A percentile compares a stretch with the other conserved stretches of the same genome.
phyloP scores from a whole-genome alignment of 2,888 invertebrate species.

The Entomobrya multifasciata region DNA sequence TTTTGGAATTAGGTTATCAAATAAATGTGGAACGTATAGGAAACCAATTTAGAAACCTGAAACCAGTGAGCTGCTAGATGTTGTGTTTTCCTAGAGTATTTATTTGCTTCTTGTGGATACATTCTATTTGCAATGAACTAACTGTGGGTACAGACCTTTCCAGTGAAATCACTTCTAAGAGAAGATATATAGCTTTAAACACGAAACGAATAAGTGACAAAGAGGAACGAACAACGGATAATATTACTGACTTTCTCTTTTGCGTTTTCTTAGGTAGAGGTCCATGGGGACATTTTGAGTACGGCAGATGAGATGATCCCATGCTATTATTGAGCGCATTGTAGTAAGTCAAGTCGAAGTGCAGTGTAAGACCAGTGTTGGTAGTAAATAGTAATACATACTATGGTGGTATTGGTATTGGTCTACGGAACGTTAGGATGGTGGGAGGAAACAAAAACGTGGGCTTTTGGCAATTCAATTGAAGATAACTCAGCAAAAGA shows the following conservation, averaged over 20 bases:
- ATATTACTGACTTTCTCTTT: not conserved
- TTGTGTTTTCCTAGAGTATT: too few relatives aligned
- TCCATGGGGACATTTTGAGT: constrained; percentile 4
- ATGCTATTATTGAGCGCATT: too few relatives aligned
- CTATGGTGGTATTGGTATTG: too few relatives aligned
- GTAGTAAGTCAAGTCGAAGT: too few relatives aligned
- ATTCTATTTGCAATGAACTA: too few relatives aligned
- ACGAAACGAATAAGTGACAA: not conserved
- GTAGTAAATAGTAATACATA: too few relatives aligned
- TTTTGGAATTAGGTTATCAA: too few relatives aligned
- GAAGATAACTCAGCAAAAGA: constrained; percentile 68
- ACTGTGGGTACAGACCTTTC: not conserved
- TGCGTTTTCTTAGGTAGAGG: not conserved
- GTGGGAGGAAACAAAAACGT: constrained; percentile 54
- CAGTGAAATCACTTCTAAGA: constrained; percentile 37
- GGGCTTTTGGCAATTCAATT: constrained; percentile 64
- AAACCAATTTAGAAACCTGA: too few relatives aligned
- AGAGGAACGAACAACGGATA: not conserved
- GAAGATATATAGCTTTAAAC: not conserved
- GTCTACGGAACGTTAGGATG: not conserved
- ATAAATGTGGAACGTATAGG: too few relatives aligned
- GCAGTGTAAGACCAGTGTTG: too few relatives aligned
- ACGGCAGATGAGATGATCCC: constrained; percentile 12
- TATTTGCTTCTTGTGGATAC: too few relatives aligned
- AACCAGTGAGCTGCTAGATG: too few relatives aligned